These are phyloP conservation scores for Myotis yumanensis DNA, from an alignment of 2,113 vertebrate species.

Conservation along the genomic window DNA sequence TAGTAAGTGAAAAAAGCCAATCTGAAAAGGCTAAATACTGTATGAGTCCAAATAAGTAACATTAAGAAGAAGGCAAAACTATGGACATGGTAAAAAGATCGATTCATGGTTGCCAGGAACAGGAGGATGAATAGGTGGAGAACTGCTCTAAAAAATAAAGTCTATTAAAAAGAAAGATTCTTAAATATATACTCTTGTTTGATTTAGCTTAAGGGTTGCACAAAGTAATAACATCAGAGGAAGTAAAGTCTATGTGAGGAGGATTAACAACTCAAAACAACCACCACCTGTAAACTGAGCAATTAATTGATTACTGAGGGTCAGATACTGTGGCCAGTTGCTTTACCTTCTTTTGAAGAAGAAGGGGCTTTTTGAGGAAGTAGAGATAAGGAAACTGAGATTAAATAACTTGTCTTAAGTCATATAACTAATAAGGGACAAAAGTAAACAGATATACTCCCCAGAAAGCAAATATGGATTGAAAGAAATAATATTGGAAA, in stretches of 20 bases:
- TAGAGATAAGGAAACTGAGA: not conserved
- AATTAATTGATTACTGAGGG: not conserved
- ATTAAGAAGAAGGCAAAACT: slow-evolving; percentile 21
- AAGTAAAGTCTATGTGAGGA: not conserved
- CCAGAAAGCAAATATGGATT: not conserved
- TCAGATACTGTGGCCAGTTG: not conserved
- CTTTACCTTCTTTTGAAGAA: not conserved
- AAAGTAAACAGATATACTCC: not conserved
- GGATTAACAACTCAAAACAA: not conserved
- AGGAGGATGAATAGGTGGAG: not conserved
- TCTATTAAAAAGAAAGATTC: not conserved
- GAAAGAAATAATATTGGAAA: not conserved
- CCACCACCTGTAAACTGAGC: not conserved
- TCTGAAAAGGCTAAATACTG: not conserved
- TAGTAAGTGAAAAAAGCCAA: not conserved
- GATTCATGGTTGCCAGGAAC: not conserved
- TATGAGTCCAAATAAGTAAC: not conserved
- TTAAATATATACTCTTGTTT: not conserved
- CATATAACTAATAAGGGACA: not conserved
- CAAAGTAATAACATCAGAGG: not conserved
- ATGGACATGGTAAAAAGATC: not conserved
- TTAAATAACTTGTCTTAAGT: not conserved
- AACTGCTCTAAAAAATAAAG: not conserved
- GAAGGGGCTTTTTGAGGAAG: not conserved
- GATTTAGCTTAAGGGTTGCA: not conserved